Conservation (phyloP, 2,888 invertebrate genomes). For the Julus scanicus region DNA sequence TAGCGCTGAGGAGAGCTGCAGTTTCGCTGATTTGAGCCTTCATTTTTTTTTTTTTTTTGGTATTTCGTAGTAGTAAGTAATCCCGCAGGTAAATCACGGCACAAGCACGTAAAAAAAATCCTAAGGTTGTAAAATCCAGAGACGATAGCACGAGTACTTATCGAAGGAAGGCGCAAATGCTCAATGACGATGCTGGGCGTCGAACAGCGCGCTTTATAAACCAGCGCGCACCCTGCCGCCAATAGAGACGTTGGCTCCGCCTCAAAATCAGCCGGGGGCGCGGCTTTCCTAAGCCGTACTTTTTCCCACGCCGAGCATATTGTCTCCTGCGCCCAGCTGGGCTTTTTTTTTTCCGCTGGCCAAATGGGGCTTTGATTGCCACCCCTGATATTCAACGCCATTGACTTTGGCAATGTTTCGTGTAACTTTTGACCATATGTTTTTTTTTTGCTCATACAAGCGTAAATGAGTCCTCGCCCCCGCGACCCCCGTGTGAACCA, state of each 20-base stretch:
- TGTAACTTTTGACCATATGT: not conserved
- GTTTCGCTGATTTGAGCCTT: conserved; percentile 48
- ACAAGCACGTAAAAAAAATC: conserved; percentile 1
- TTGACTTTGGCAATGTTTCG: not conserved
- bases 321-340: conserved; percentile 1
- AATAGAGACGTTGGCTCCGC: not conserved
- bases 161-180: not conserved
- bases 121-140: not conserved
- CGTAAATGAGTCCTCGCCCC: not conserved
- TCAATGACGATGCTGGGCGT: conserved; percentile 6
- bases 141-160: not conserved
- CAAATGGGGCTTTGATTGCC: not conserved
- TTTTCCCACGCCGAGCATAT: conserved; percentile 26
- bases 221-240: not conserved
- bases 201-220: not conserved
- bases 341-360: not conserved
- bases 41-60: conserved; percentile 32
- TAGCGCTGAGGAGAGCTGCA: conserved; percentile 20
- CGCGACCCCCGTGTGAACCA: not conserved
- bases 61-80: not conserved
- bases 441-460: not conserved
- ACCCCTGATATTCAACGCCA: not conserved
- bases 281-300: not conserved
- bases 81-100: conserved; percentile 11
- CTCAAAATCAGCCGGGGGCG: not conserved